Base-by-base conservation (phyloP, 2,888 invertebrate genomes). In the Metellina segmentata region DNA sequence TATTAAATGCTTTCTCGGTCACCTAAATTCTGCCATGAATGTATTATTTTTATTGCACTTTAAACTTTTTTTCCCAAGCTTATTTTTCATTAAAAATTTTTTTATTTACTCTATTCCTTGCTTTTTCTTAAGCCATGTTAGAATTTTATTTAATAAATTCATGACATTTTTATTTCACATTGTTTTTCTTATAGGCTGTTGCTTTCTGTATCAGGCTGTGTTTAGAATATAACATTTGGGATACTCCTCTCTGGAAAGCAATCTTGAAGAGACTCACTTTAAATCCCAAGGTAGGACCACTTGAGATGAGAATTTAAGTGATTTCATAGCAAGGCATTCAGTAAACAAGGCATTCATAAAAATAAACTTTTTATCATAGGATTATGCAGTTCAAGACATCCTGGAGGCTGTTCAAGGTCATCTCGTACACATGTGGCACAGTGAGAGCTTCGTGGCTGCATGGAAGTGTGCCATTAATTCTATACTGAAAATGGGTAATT, bases 171-270 rank as follows among this genome's bases (percentile, higher is more conserved):
- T 34, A 34, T 34, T 1, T 34, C 34, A 34, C 34, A 34, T 34
- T 34, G 16, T 52, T 19, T 48, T 78, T 0, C 78, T 81, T 90
- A 5, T 2, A 90, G 90, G 90, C 70, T 75, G 11, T 90, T 61
- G 19, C 81, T 52, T 90, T 85, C n/a, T 90, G 90, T 34, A 48
- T 90, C 6, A 72, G 79, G 52, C 61, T 90, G 48, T 90, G 90
- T n/a, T 52, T 85, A 13, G 90, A 90, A 75, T 81, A 70, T 34
- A 69, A 77, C 34, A 81, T 90, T 52, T 90, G 90, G 90, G 52
- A 86, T 69, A 48, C 81, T 11, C 7, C 74, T 20, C 52, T 90
- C 49, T 90, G 90, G 90, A 85, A 90, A 75, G 71, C 72, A 20
- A 69, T 90, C 52, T 52, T 90, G 19, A 52, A 53, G 81, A 86